phyloP scores from a whole-genome alignment of 2,888 invertebrate genomes.

The Conistra vaccinii region DNA sequence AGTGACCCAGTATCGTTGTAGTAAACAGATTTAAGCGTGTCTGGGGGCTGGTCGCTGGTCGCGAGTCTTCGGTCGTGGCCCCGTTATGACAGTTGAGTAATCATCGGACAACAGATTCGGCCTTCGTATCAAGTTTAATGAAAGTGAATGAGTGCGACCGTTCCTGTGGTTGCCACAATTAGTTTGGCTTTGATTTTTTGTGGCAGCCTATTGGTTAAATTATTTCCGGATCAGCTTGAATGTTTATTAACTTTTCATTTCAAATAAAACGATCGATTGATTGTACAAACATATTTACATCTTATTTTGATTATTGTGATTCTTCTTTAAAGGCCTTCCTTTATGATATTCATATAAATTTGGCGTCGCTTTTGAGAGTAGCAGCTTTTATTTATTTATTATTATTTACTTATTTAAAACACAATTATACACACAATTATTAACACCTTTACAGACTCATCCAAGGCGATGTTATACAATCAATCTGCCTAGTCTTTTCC shows the following conservation, averaged over 20 bases:
- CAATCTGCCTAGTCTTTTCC: no score
- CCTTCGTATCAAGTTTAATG: conserved; percentile 63
- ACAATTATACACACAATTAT: no score
- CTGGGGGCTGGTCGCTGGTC: conserved; percentile 45
- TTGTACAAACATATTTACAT: not conserved
- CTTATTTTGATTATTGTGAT: not conserved
- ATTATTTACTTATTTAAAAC: no score
- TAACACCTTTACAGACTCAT: no score
- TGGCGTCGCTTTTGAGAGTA: not conserved
- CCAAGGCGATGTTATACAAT: no score
- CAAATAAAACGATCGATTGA: not conserved
- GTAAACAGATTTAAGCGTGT: conserved; percentile 39
- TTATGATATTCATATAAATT: not conserved
- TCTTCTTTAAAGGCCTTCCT: no score
- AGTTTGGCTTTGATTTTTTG: conserved; percentile 38
- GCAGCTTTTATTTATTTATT: no score
- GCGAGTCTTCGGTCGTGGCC: conserved; percentile 34
- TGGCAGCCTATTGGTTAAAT: not conserved
- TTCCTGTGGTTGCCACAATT: conserved; percentile 32
- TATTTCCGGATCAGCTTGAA: conserved; percentile 7
- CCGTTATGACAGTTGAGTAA: conserved; percentile 58
- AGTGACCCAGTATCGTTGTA: conserved; percentile 46
- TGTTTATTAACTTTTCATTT: not conserved
- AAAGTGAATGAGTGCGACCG: conserved; percentile 56
- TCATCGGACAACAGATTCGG: conserved; percentile 52